Percentiles rank a stretch among this genome's conserved stretches.
phyloP scores from a whole-genome alignment of 2,888 invertebrate species.

The Leptodirus hochenwartii region DNA sequence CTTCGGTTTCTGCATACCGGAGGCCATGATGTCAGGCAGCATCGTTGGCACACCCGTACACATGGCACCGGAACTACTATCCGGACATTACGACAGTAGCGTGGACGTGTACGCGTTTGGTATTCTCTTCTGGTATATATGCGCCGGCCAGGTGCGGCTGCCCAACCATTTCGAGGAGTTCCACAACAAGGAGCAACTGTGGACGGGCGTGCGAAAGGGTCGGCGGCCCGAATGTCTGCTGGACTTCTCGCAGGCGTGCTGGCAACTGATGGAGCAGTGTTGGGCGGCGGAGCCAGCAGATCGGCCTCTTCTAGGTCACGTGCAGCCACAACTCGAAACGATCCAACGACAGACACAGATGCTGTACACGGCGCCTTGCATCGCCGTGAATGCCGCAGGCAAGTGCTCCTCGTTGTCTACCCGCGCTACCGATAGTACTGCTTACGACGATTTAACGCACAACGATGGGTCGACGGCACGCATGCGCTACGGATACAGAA shows the following conservation, averaged over 20 bases:
- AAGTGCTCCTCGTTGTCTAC: too few relatives aligned
- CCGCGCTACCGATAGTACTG: too few relatives aligned
- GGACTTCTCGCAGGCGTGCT: constrained; percentile 59
- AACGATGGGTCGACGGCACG: too few relatives aligned
- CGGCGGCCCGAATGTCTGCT: constrained; percentile 56
- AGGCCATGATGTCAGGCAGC: constrained; percentile 79
- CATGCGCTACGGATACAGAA: too few relatives aligned
- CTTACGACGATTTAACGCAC: too few relatives aligned
- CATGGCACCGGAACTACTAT: constrained; percentile 79
- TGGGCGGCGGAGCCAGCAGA: constrained; percentile 60
- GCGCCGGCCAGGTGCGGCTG: constrained; percentile 61
- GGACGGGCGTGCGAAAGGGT: constrained; percentile 73
- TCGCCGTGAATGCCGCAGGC: too few relatives aligned
- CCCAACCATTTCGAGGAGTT: constrained; percentile 69
- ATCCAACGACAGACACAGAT: too few relatives aligned
- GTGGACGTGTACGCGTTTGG: constrained; percentile 86
- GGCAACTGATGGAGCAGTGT: constrained; percentile 68
- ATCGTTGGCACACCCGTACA: constrained; percentile 80
- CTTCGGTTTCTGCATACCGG: constrained; percentile 78
- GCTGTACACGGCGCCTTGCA: too few relatives aligned
- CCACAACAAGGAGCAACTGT: constrained; percentile 70
- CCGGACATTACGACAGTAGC: constrained; percentile 61
- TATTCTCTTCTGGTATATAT: constrained; percentile 78
- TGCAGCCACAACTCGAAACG: constrained; percentile 46
- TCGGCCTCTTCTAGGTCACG: constrained; percentile 60